Percentiles rank a stretch among this genome's conserved stretches.
These are phyloP conservation scores for Melanaphis sacchari DNA, from an alignment of 1,140 invertebrate species.

Conservation along the genomic window DNA sequence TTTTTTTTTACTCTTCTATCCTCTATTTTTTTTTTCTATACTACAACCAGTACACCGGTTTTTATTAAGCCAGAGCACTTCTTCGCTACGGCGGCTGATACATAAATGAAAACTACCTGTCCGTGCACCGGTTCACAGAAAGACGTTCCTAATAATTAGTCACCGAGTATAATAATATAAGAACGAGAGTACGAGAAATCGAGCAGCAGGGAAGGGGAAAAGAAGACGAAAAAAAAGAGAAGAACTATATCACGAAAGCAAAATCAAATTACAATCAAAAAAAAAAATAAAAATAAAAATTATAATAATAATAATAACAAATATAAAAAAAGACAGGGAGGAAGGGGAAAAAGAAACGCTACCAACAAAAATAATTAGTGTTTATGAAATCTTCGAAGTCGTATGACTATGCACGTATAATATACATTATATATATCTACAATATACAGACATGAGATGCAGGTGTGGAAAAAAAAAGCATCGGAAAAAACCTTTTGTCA, in stretches of 20 bases:
- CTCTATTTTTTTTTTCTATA: background rate
- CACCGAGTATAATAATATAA: conserved; percentile 31
- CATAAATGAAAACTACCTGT: conserved; percentile 51
- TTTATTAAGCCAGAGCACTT: conserved; percentile 41
- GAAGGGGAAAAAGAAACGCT: background rate
- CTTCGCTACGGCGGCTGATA: background rate
- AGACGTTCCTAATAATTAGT: conserved; percentile 52
- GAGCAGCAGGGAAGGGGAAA: background rate
- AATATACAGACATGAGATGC: background rate
- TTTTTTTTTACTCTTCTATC: background rate
- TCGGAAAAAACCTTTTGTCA: background rate
- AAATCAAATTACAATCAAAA: conserved; percentile 23
- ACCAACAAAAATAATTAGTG: conserved; percentile 42
- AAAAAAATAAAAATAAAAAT: no score
- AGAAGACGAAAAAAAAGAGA: background rate
- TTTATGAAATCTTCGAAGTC: conserved; percentile 17
- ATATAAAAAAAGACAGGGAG: background rate
- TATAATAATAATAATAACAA: background rate
- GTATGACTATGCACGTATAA: background rate
- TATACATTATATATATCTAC: background rate
- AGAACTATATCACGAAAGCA: conserved; percentile 39
- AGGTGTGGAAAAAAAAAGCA: conserved; percentile 5
- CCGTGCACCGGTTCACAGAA: conserved; percentile 47
- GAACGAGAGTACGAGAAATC: background rate
- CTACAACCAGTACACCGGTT: conserved; percentile 32